These are phyloP conservation scores for Muscicapa adusta DNA, from an alignment of 2,113 vertebrate species.

Conservation along the genomic window DNA sequence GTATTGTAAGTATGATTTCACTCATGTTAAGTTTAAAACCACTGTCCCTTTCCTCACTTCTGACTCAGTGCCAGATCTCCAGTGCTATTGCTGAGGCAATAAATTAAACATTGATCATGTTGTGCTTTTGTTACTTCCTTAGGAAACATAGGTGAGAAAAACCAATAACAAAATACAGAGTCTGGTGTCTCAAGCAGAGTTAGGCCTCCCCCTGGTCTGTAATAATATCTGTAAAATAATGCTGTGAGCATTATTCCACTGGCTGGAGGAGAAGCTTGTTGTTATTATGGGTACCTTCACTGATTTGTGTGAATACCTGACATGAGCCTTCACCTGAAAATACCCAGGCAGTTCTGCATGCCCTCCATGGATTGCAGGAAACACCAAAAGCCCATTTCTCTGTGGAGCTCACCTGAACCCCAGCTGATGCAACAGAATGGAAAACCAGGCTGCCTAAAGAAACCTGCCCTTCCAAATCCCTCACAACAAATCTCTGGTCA, in stretches of 20 bases:
- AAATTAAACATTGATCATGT: slow-evolving; percentile 28
- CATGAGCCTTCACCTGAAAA: background rate
- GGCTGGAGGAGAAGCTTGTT: background rate
- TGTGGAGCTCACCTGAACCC: background rate
- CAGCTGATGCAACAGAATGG: background rate
- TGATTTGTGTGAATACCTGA: background rate
- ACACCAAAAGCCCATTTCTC: background rate
- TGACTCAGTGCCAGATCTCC: background rate
- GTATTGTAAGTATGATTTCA: slow-evolving; percentile 39
- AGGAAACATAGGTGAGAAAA: background rate
- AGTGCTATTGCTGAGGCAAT: slow-evolving; percentile 20
- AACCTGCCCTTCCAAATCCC: background rate
- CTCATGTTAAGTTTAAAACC: slow-evolving; percentile 47
- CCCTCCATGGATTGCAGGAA: background rate
- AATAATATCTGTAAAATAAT: background rate
- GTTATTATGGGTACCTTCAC: background rate
- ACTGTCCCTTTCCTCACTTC: background rate
- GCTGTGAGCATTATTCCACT: background rate
- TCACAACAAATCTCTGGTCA: background rate
- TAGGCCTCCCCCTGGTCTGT: background rate
- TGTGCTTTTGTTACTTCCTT: background rate
- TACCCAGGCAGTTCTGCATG: background rate
- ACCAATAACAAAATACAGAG: background rate
- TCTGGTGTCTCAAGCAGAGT: background rate
- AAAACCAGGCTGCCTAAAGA: background rate